Conservation (phyloP, 2,888 invertebrate species). For the Quadriops clusia region DNA sequence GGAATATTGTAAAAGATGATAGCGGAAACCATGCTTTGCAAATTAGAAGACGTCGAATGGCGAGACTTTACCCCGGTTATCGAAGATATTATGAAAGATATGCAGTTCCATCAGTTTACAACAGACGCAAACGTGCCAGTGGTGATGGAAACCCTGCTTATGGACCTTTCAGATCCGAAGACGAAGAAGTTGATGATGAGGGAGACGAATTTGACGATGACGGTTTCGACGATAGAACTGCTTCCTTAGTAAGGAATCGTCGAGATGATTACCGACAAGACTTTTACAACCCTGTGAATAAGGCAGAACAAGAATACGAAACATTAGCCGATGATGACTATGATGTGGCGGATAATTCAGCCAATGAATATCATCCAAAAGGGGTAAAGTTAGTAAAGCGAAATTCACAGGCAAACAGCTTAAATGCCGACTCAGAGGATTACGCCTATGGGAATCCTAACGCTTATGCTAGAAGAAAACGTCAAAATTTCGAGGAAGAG, state of each 20-base stretch:
- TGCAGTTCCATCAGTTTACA: slow-evolving; percentile 4
- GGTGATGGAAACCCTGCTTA: slow-evolving; percentile 35
- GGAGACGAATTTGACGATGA: slow-evolving; percentile 42
- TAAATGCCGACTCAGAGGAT: slow-evolving; percentile 14
- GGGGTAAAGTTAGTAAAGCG: too few relatives aligned
- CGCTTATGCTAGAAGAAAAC: slow-evolving; percentile 18
- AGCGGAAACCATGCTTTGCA: too few relatives aligned
- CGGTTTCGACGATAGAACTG: slow-evolving; percentile 38
- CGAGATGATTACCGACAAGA: too few relatives aligned
- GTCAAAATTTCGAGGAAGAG: slow-evolving; percentile 19
- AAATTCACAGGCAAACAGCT: too few relatives aligned
- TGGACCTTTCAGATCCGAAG: slow-evolving; percentile 26
- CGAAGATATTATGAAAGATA: slow-evolving; percentile 3
- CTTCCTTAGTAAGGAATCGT: slow-evolving; percentile 28
- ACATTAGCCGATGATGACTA: slow-evolving; percentile 7
- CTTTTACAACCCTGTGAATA: too few relatives aligned
- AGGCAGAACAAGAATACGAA: too few relatives aligned
- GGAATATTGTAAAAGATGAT: too few relatives aligned
- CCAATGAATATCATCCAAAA: slow-evolving; percentile 6
- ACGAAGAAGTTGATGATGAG: slow-evolving; percentile 40
- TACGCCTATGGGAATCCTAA: slow-evolving; percentile 17
- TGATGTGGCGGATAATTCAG: slow-evolving; percentile 4
- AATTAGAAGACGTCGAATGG: too few relatives aligned
- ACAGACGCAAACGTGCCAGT: slow-evolving; percentile 29
- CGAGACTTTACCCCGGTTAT: slow-evolving; percentile 4